Base-by-base conservation (phyloP, 2,888 invertebrate genomes). In the Uropetala carovei region DNA sequence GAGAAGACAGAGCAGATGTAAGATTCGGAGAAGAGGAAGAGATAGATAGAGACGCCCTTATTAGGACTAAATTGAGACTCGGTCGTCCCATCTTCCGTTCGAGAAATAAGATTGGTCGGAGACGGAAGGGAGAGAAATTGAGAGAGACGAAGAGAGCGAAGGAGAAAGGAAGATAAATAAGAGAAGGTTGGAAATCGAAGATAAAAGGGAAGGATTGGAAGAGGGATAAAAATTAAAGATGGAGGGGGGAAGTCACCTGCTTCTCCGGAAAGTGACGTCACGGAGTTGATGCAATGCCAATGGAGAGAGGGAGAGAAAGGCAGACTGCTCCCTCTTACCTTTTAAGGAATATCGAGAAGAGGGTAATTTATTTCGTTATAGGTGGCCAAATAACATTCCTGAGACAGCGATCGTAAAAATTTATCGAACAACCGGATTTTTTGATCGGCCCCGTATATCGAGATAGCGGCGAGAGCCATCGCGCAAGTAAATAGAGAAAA, bases 301-400 rank as follows among this genome's bases (percentile, higher is more conserved):
- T 22, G n/a, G 7, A 22, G 68, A 68, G 68, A n/a, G 10, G n/a
- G 2, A 22, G 68, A 43, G 43, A 43, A 43, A 43, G 43, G 43
- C 43, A 43, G 43, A 43, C 43, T 43, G 43, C 43, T 43, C 43
- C 43, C 5, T 43, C 43, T 43, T 43, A 43, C 68, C 68, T 68
- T 68, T 22, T 68, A 68, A 68, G 68, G 68, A 18, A 18, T n/a
- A 68, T 68, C 68, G 68, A 68, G 22, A 22, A 68, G 68, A 68
- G 68, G n/a, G 68, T 68, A 68, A 68, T 68, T 68, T 68, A 68
- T 68, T 68, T 68, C n/a, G 68, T 22, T n/a, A 68, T 68, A 68
- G 68, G 68, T 68, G 68, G 68, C 68, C 68, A 22, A 68, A 68
- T 68, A 68, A 68, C 68, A 68, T 68, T 68, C 68, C 68, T 8